Percentiles rank a stretch among this genome's conserved stretches.
phyloP scores from a whole-genome alignment of 2,888 invertebrate genomes.

The Tetranychus truncatus region DNA sequence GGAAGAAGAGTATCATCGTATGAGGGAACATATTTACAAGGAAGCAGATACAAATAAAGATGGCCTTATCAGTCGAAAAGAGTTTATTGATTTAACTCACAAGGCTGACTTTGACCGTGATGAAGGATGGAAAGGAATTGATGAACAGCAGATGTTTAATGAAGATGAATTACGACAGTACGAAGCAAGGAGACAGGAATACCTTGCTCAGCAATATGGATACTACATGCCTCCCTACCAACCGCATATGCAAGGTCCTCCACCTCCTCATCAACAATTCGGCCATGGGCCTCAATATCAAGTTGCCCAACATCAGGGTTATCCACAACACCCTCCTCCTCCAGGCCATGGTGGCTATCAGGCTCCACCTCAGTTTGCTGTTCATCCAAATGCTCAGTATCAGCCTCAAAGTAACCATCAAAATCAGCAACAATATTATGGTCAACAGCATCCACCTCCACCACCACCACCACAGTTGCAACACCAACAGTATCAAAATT shows the following conservation, averaged over 20 bases:
- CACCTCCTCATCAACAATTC: no score
- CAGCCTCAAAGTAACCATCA: background rate
- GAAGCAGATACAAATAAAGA: conserved; percentile 77
- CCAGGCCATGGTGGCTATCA: background rate
- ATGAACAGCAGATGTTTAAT: conserved; percentile 62
- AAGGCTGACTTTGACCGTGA: conserved; percentile 65
- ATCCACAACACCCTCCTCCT: conserved; percentile 14
- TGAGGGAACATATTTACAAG: conserved; percentile 87
- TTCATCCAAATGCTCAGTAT: background rate
- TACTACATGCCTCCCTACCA: conserved; percentile 5
- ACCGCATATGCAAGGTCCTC: background rate
- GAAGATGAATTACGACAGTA: conserved; percentile 66
- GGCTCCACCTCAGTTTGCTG: conserved; percentile 11
- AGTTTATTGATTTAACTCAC: conserved; percentile 70
- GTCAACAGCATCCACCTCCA: background rate
- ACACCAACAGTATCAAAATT: background rate
- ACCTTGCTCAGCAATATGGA: conserved; percentile 10
- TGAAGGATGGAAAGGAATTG: conserved; percentile 68
- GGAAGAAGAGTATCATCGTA: conserved; percentile 89
- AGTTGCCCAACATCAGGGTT: conserved; percentile 6
- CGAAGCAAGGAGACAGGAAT: conserved; percentile 40
- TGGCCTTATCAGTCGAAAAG: conserved; percentile 56
- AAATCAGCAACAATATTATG: background rate
- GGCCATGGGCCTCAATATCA: conserved; percentile 18
- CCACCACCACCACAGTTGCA: conserved; percentile 5